These are phyloP conservation scores for Cotesia congregata DNA, from an alignment of 2,888 invertebrate genomes.

Conservation along the genomic window DNA sequence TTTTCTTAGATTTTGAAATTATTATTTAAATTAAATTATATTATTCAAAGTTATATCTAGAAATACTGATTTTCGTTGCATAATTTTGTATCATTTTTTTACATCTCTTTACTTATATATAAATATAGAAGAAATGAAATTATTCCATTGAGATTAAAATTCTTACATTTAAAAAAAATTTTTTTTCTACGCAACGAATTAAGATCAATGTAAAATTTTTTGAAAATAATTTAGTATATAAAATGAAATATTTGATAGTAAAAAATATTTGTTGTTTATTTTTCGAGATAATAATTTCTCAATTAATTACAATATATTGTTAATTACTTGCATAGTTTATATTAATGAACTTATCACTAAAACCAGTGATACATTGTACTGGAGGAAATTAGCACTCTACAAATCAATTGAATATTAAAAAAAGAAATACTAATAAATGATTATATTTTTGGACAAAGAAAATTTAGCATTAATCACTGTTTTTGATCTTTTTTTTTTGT, in stretches of 20 bases:
- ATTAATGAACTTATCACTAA: not conserved
- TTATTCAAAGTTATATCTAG: not conserved
- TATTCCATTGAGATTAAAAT: too few relatives aligned
- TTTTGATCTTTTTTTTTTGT: not conserved
- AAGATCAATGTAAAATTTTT: not conserved
- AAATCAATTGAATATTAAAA: not conserved
- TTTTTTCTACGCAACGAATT: not conserved
- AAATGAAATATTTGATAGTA: constrained; percentile 14
- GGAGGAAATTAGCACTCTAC: constrained; percentile 1
- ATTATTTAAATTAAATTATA: not conserved
- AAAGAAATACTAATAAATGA: not conserved
- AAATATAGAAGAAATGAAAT: too few relatives aligned
- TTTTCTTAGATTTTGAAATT: not conserved
- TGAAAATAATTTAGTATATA: constrained; percentile 13
- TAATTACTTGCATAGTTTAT: constrained; percentile 29
- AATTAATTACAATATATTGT: constrained; percentile 26
- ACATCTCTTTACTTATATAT: too few relatives aligned
- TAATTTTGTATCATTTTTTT: too few relatives aligned
- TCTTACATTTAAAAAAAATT: too few relatives aligned
- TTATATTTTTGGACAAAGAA: not conserved
- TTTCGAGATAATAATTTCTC: constrained; percentile 41
- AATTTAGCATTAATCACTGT: not conserved
- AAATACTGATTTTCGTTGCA: too few relatives aligned
- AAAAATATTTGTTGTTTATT: constrained; percentile 35
- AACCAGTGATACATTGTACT: not conserved